phyloP scores from a whole-genome alignment of 2,113 vertebrate genomes.

The Bos javanicus region DNA sequence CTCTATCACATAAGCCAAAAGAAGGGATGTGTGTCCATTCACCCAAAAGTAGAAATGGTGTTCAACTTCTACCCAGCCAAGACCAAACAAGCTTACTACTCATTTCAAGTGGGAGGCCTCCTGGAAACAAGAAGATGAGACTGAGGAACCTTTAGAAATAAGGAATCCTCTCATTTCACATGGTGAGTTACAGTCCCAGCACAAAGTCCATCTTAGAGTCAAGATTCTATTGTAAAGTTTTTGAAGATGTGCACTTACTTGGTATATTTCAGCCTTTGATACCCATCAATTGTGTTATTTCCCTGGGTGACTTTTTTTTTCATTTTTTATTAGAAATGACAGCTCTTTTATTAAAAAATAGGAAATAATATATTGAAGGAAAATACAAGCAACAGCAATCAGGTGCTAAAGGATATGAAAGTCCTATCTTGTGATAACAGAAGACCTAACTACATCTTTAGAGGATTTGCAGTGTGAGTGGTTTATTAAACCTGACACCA shows the following conservation, averaged over 20 bases:
- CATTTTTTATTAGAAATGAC: constrained; percentile 83
- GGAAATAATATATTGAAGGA: constrained; percentile 65
- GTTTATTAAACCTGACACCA: constrained; percentile 78
- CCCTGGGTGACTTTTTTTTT: constrained; percentile 75
- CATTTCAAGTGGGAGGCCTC: background rate
- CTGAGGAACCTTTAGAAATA: background rate
- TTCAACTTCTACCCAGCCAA: background rate
- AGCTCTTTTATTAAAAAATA: constrained; percentile 84
- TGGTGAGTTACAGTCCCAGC: background rate
- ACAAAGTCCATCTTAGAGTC: constrained; percentile 41
- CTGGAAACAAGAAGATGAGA: background rate
- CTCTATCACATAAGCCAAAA: background rate
- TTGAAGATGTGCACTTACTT: constrained; percentile 65
- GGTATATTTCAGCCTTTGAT: constrained; percentile 62
- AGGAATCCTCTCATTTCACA: background rate
- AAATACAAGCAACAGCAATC: constrained; percentile 70
- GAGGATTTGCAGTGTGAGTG: constrained; percentile 65
- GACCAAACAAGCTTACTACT: background rate
- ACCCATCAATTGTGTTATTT: constrained; percentile 77
- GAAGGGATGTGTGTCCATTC: background rate
- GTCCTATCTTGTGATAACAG: constrained; percentile 56
- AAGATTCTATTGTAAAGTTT: constrained; percentile 68
- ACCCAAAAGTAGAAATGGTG: background rate
- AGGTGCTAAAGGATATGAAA: constrained; percentile 72
- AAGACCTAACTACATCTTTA: constrained; percentile 67